Conservation (phyloP, 1,140 invertebrate genomes). For the Aphidius ervi region DNA sequence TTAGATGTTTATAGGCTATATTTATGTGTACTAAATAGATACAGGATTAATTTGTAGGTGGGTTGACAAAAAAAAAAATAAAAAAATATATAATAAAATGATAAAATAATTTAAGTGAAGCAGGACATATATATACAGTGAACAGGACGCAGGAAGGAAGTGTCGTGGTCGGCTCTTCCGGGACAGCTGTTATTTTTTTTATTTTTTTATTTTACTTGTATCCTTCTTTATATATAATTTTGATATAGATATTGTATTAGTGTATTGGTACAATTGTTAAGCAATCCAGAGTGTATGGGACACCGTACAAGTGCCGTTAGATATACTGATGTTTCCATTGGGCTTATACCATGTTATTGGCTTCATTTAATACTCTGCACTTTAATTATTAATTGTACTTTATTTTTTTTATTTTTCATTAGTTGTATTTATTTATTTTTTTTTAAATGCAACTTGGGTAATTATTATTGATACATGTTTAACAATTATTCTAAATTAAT, state of each 20-base stretch:
- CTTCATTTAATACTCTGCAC: slow-evolving; percentile 39
- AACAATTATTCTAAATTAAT: no score
- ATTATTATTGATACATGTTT: no score
- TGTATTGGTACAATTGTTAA: slow-evolving; percentile 33
- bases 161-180: slow-evolving; percentile 52
- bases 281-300: slow-evolving; percentile 49
- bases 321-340: slow-evolving; percentile 18
- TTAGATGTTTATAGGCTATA: slow-evolving; percentile 1
- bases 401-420: slow-evolving; percentile 29
- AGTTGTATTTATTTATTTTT: no score
- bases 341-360: slow-evolving; percentile 23
- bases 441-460: no score
- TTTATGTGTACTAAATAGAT: neutral
- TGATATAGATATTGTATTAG: slow-evolving; percentile 22
- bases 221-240: slow-evolving; percentile 34
- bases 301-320: slow-evolving; percentile 50
- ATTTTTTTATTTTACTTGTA: neutral
- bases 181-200: slow-evolving; percentile 44
- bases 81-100: slow-evolving; percentile 5
- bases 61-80: no score
- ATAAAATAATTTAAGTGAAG: slow-evolving; percentile 4
- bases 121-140: slow-evolving; percentile 23
- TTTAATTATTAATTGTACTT: slow-evolving; percentile 36
- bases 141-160: slow-evolving; percentile 50
- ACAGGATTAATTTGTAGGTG: slow-evolving; percentile 3